These are phyloP conservation scores for Blomia tropicalis DNA, from an alignment of 2,888 invertebrate genomes.

Conservation along the genomic window DNA sequence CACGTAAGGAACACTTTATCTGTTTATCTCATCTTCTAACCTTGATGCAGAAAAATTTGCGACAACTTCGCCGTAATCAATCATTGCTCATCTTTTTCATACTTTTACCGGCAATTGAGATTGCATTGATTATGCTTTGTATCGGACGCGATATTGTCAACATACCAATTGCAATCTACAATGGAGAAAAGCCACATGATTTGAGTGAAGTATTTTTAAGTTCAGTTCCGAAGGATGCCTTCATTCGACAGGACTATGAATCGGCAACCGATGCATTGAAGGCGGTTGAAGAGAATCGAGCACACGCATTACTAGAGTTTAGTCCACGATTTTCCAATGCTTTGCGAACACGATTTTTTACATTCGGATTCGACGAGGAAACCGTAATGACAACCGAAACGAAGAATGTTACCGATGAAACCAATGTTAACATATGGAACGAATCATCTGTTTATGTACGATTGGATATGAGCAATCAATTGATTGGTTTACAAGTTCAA, in stretches of 20 bases:
- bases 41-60: constrained; percentile 17
- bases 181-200: constrained; percentile 4
- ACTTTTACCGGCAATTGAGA: constrained; percentile 22
- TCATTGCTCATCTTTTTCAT: constrained; percentile 17
- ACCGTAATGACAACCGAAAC: neutral
- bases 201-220: constrained; percentile 16
- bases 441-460: constrained; percentile 18
- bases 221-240: neutral
- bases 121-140: constrained; percentile 19
- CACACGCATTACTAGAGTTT: constrained; percentile 18
- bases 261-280: constrained; percentile 11
- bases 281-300: constrained; percentile 16
- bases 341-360: constrained; percentile 13
- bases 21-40: constrained; percentile 12
- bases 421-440: neutral
- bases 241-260: neutral
- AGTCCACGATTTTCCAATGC: constrained; percentile 9
- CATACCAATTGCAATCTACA: constrained; percentile 20
- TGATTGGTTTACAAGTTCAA: constrained; percentile 23
- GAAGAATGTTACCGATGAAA: neutral
- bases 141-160: constrained; percentile 21
- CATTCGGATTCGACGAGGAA: neutral
- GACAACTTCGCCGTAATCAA: constrained; percentile 18
- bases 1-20: neutral
- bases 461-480: constrained; percentile 22